Conservation (phyloP, 2,797 vertebrate species). For the Zalophus californianus region DNA sequence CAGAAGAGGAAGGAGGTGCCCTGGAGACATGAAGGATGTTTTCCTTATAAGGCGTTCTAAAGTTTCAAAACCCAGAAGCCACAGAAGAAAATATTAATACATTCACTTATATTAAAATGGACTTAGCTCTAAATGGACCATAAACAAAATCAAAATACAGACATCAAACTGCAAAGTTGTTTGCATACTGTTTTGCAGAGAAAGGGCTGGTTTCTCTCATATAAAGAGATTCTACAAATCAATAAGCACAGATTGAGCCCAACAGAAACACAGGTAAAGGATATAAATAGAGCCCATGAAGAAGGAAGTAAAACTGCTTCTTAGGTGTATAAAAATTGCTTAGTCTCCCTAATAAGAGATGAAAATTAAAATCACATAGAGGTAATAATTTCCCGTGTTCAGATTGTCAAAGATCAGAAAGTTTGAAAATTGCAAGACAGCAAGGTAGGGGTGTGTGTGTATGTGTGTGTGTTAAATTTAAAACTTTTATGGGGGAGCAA, state of each 20-base stretch:
- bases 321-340: neutral
- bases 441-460: neutral
- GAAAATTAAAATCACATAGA: neutral
- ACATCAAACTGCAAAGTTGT: neutral
- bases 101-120: neutral
- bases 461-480: neutral
- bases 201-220: neutral
- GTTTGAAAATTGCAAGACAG: neutral
- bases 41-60: neutral
- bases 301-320: neutral
- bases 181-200: neutral
- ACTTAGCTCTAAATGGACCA: neutral
- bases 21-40: neutral
- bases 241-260: neutral
- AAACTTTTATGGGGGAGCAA: neutral
- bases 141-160: constrained; percentile 4
- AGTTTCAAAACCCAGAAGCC: neutral
- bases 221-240: constrained; percentile 11
- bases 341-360: neutral
- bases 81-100: neutral
- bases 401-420: constrained; percentile 5
- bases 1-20: neutral
- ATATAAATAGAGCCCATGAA: neutral
- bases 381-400: neutral
- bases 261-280: neutral